A percentile compares a stretch with the other conserved stretches of the same genome.
Evolutionary conservation across 1,140 invertebrate genomes (phyloP).

Genomic region (Eufriesea mexicana): DNA sequence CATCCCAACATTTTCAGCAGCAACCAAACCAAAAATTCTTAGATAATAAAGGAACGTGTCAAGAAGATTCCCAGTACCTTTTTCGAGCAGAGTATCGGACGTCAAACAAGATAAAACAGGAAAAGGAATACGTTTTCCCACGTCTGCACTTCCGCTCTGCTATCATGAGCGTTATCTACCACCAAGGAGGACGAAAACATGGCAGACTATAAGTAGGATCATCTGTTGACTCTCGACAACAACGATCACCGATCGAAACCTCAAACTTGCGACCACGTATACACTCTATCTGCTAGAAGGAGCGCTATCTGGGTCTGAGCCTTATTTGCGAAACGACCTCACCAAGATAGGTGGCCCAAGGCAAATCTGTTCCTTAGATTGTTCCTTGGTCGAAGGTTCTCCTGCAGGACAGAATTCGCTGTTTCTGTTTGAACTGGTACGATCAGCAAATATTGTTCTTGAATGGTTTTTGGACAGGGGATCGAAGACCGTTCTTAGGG

Average conservation of each 20-base stretch:
- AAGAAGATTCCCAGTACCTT: neutral
- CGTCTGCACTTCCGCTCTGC: neutral
- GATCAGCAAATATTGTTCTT: neutral
- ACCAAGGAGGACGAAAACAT: neutral
- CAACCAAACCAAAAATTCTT: too few relatives aligned
- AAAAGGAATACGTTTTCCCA: conserved; percentile 1
- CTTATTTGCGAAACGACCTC: conserved; percentile 30
- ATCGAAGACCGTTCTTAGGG: neutral
- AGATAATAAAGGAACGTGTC: too few relatives aligned
- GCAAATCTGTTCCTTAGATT: neutral
- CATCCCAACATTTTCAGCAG: too few relatives aligned
- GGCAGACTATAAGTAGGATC: neutral
- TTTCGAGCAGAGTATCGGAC: conserved; percentile 12
- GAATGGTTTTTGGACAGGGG: neutral
- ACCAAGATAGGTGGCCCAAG: neutral
- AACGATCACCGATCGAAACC: conserved; percentile 9
- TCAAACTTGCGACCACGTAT: neutral
- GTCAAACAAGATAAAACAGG: conserved; percentile 20
- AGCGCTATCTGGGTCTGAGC: neutral
- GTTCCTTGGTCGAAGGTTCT: neutral
- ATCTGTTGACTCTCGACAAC: conserved; percentile 11
- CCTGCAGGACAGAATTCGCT: neutral
- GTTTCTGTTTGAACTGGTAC: neutral
- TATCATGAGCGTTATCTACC: conserved; percentile 2
- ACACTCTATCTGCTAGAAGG: neutral